phyloP scores from a whole-genome alignment of 2,888 invertebrate genomes.

The Patella caerulea region DNA sequence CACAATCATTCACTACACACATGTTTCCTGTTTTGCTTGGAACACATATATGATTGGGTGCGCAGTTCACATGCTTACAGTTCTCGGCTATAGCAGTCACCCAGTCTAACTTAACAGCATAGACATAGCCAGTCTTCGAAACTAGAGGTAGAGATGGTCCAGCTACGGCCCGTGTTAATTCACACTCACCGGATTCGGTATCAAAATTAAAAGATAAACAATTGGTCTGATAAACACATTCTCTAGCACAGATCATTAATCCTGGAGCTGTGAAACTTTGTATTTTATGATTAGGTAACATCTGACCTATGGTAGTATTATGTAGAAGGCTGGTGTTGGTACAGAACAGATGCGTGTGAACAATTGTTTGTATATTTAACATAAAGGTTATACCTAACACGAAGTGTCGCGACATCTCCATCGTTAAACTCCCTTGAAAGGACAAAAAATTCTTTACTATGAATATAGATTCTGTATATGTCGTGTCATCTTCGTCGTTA shows the following conservation, averaged over 20 bases:
- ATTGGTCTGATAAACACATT: not conserved
- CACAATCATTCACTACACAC: not conserved
- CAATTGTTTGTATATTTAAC: too few species aligned
- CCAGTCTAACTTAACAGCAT: not conserved
- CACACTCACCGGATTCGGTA: not conserved
- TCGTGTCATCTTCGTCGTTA: too few species aligned
- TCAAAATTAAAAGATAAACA: not conserved
- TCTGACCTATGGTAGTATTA: too few species aligned
- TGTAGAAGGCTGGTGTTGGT: too few species aligned
- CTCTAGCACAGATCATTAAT: constrained; percentile 1
- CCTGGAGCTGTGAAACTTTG: too few species aligned
- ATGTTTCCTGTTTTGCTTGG: not conserved
- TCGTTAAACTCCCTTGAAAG: too few species aligned
- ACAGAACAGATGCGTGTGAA: too few species aligned
- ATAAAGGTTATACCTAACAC: too few species aligned
- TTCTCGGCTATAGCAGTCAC: not conserved
- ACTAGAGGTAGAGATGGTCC: not conserved
- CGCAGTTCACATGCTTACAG: not conserved
- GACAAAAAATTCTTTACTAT: too few species aligned
- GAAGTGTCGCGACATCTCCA: too few species aligned
- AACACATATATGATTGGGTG: not conserved
- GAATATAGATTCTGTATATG: too few species aligned
- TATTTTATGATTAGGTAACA: too few species aligned
- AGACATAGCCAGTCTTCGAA: not conserved
- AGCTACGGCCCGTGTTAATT: not conserved